Base-by-base conservation (phyloP, 2,797 vertebrate genomes). In the Danio jaintianensis region DNA sequence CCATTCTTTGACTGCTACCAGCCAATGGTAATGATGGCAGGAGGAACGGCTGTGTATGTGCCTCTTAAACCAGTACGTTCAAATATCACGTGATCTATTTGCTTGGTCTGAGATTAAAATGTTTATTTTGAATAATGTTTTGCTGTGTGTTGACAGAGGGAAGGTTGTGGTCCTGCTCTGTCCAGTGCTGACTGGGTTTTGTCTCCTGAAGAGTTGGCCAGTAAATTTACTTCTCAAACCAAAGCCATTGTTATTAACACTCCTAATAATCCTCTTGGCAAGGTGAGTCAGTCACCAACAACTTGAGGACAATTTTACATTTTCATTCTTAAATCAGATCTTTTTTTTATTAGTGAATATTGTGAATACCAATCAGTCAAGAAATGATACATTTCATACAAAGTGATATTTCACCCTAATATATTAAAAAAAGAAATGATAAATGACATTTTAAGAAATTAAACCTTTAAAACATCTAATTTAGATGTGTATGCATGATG, bases 1-100 rank as follows among this genome's bases (percentile, higher is more conserved):
- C 98, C 98, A 0, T 98, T 93, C 86, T 99, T 99, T 0, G 97
- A 98, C 89, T 98, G 97, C 91, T 99, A 98, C 16, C 93, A 97
- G 82, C 90, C 95, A 0, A 99, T 99, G 97, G 95, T 96, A 11
- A 90, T 88, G 86, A 98, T 98, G 96, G 95, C 95, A 0, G 95
- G 96, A 48, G 98, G 97, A 61, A 94, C 47, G 10, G 90, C 95
- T 0, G 93, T 97, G 50, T 99, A 94, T 79, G 85, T 99, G 5
- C 90, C 96, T 0, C 89, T 99, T 72, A 96, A 92, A 86, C 95
- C 88, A 62, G 96, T 96, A 80, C 45, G 78, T 72, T 47, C 15
- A 47, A 42, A 22, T 1, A 70, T 69, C 48, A 58, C 15, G 1
- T 61, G 38, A 47, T 72, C 12, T 29, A n/a, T 59, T 50, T 50